phyloP scores from a whole-genome alignment of 2,113 vertebrate genomes.

The Muntiacus reevesi region DNA sequence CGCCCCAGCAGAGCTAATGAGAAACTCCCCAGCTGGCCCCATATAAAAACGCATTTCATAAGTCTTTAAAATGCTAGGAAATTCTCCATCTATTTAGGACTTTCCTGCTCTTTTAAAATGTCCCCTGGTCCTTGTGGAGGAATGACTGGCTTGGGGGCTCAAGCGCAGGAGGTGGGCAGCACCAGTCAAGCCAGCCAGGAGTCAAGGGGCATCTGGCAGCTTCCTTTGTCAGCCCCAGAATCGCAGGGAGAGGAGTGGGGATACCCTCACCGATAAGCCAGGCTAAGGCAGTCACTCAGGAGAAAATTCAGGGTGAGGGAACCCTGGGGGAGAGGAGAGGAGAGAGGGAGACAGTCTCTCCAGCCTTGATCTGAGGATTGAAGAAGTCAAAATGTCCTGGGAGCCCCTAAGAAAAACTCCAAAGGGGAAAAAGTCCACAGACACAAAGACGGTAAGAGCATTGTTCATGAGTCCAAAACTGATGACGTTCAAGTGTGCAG shows the following conservation, averaged over 20 bases:
- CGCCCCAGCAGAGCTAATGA: slow-evolving; percentile 75
- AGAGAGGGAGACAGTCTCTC: background rate
- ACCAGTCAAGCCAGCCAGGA: background rate
- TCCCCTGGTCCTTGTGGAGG: slow-evolving; percentile 73
- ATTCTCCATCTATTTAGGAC: slow-evolving; percentile 81
- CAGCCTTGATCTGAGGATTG: background rate
- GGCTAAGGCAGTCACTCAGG: background rate
- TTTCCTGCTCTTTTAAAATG: slow-evolving; percentile 76
- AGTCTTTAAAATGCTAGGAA: slow-evolving; percentile 83
- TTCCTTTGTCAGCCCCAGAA: accelerated
- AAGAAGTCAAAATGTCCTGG: background rate
- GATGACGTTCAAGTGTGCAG: background rate
- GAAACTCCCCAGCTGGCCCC: slow-evolving; percentile 79
- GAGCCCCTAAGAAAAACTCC: background rate
- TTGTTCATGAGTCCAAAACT: background rate
- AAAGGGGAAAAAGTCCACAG: background rate
- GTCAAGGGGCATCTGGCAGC: background rate
- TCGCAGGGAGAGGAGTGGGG: accelerated
- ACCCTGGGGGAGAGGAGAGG: background rate
- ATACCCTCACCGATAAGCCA: accelerated
- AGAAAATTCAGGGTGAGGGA: background rate
- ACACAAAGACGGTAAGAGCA: accelerated
- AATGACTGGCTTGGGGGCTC: slow-evolving; percentile 30
- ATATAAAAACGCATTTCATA: slow-evolving; percentile 77
- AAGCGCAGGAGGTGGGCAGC: background rate